These are phyloP conservation scores for Syrphus vitripennis DNA, from an alignment of 2,888 invertebrate genomes.

Conservation along the genomic window DNA sequence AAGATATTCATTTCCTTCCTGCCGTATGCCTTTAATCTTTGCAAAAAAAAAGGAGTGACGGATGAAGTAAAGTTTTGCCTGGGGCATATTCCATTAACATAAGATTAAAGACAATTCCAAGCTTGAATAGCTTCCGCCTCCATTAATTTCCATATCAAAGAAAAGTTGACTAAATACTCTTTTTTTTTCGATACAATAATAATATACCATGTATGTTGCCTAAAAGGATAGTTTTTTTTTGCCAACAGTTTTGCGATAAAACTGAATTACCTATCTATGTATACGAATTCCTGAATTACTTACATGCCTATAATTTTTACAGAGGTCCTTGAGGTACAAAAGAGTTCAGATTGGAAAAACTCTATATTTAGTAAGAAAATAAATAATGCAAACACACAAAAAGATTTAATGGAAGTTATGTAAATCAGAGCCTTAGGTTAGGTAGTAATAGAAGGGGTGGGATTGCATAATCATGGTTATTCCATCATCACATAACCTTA, in stretches of 20 bases:
- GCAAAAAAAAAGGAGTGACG: conserved; percentile 1
- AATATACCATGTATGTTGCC: background rate
- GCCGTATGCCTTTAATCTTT: conserved; percentile 39
- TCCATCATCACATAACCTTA: too few relatives aligned
- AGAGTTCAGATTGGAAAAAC: conserved; percentile 9
- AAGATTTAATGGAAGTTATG: conserved; percentile 2
- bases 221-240: conserved; percentile 6
- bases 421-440: background rate
- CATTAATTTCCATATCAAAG: conserved; percentile 45
- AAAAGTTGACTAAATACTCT: conserved; percentile 34
- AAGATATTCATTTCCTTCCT: conserved; percentile 11
- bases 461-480: background rate
- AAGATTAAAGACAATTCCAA: conserved; percentile 58
- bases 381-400: background rate
- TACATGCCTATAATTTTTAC: background rate
- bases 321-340: background rate
- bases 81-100: conserved; percentile 53
- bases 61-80: conserved; percentile 46
- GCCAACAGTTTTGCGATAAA: background rate
- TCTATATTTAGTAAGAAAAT: background rate
- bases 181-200: background rate
- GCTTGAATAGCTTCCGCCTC: conserved; percentile 1
- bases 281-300: background rate
- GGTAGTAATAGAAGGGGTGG: background rate
- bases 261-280: too few relatives aligned